A percentile compares a stretch with the other conserved stretches of the same genome.
phyloP scores from a whole-genome alignment of 2,888 invertebrate genomes.

The Drosophila paracracens region DNA sequence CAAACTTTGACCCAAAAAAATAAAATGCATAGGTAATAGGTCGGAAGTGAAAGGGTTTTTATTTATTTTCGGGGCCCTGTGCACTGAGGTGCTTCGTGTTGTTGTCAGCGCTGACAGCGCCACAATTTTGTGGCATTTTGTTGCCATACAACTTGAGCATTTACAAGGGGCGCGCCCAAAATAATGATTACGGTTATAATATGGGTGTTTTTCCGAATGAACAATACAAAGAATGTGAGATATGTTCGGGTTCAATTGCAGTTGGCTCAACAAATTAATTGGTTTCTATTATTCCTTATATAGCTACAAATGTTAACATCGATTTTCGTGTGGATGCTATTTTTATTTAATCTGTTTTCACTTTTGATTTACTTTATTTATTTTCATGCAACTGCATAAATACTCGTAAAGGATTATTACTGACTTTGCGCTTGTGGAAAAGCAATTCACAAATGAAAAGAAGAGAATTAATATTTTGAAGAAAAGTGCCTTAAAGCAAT shows the following conservation, averaged over 20 bases:
- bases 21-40: slow-evolving; percentile 52
- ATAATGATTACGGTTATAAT: slow-evolving; percentile 26
- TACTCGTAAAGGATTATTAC: neutral
- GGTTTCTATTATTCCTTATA: neutral
- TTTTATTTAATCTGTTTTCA: neutral
- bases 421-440: neutral
- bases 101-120: slow-evolving; percentile 41
- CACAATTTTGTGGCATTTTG: slow-evolving; percentile 48
- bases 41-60: slow-evolving; percentile 71
- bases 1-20: slow-evolving; percentile 72
- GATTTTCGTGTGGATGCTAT: neutral
- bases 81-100: slow-evolving; percentile 25
- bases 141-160: slow-evolving; percentile 19
- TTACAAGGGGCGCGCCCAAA: slow-evolving; percentile 38
- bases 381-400: neutral
- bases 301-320: neutral
- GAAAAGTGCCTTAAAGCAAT: neutral
- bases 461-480: neutral
- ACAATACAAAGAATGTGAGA: neutral
- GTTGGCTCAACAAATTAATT: neutral
- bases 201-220: slow-evolving; percentile 5
- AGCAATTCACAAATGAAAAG: neutral
- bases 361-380: neutral
- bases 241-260: neutral
- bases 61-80: slow-evolving; percentile 9